Base-by-base conservation (phyloP, 1,140 invertebrate species). In the Ceratina calcarata region DNA sequence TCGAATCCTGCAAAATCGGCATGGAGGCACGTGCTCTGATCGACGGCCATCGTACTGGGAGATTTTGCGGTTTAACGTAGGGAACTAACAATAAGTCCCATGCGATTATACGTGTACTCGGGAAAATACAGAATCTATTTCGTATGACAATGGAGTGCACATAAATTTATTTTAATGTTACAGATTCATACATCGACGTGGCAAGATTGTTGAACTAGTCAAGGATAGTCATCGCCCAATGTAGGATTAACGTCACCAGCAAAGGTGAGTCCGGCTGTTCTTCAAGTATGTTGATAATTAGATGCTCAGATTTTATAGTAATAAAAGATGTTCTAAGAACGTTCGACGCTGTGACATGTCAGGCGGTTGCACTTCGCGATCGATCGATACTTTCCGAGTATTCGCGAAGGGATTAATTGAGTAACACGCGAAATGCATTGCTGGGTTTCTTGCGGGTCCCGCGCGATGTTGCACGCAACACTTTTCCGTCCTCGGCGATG, bases 271-370 rank as follows among this genome's bases (percentile, higher is more conserved):
- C n/a, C 8, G 13, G 24, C 67, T 78, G 71, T 78, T 71, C 71
- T 64, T 78, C 70, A 45, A 55, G 32, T 32, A 27, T 20, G 27
- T 51, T 7, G 8, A 20, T 53, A 49, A 67, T 78, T 62, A 78
- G 55, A 67, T 62, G 75, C 24, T 78, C 69, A 66, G 75, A 70
- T 78, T 78, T 70, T 70, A 70, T 78, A 66, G 61, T 61, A 78
- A 70, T 61, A 65, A 45, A 18, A 18, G 6, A 57, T 20, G 57
- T 45, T 20, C 64, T 64, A 78, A 72, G 61, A 61, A 45, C 64
- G 73, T 68, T 78, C 67, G 75, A 53, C 61, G 61, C 61, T 22
- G 51, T 8, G 37, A 10, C 3, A 45, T 8, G 37, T 7, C 37
- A 45, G 10, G 37, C 37, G 37, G 10, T 10, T 45, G 6, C 2